A percentile compares a stretch with the other conserved stretches of the same genome.
Evolutionary conservation across 2,888 invertebrate genomes (phyloP).

Genomic region (Chalcosyrphus nemorum): DNA sequence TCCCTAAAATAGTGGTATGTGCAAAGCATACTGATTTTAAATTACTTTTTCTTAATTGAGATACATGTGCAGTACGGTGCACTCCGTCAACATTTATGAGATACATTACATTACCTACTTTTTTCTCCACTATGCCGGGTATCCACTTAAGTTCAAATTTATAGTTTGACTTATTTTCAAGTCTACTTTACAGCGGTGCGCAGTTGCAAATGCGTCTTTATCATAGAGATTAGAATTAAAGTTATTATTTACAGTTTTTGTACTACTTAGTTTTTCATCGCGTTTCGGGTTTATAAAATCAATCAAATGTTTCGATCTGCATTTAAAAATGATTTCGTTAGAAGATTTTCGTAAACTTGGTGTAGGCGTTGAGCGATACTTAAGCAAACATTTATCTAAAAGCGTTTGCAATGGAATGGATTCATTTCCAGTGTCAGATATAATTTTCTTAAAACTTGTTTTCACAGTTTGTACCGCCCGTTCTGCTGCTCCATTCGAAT

Average conservation of each 20-base stretch:
- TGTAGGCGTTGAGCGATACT: conserved; percentile 24
- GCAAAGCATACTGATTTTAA: too few relatives aligned
- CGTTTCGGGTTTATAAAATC: conserved; percentile 10
- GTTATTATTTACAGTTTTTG: not conserved
- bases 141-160: not conserved
- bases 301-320: conserved; percentile 9
- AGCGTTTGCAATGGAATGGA: not conserved
- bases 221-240: not conserved
- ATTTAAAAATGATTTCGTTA: conserved; percentile 9
- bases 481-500: conserved; percentile 42
- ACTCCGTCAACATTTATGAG: not conserved
- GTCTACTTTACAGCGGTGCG: not conserved
- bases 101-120: conserved; percentile 4
- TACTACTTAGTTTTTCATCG: not conserved
- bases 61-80: not conserved
- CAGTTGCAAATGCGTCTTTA: not conserved
- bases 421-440: not conserved
- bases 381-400: conserved; percentile 14
- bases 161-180: not conserved
- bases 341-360: not conserved
- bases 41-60: not conserved
- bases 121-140: not conserved
- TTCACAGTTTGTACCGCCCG: conserved; percentile 31
- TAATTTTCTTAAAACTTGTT: conserved; percentile 2
- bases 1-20: too few relatives aligned